Conservation (phyloP, 2,113 vertebrate species). For the Neoarius graeffei region DNA sequence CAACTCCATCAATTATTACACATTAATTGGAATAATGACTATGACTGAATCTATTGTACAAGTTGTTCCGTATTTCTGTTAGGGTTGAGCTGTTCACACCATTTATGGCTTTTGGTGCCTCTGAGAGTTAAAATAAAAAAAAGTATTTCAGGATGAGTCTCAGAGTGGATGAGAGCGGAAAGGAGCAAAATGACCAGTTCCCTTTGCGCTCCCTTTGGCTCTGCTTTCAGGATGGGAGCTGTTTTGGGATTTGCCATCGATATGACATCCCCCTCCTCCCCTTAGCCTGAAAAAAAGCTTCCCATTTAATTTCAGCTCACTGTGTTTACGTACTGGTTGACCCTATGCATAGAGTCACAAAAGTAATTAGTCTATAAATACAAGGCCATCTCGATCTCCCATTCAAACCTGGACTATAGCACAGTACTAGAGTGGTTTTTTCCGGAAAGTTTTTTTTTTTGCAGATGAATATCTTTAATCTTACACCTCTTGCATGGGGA, state of each 20-base stretch:
- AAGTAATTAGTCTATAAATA: conserved; percentile 70
- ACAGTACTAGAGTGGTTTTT: conserved; percentile 70
- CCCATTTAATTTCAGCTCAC: conserved; percentile 50
- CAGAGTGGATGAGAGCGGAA: conserved; percentile 39
- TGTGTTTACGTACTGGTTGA: conserved; percentile 58
- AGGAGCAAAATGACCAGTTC: conserved; percentile 51
- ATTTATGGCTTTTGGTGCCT: conserved; percentile 18
- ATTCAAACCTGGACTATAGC: conserved; percentile 44
- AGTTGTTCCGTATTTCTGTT: background rate
- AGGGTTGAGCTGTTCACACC: background rate
- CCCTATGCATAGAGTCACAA: conserved; percentile 57
- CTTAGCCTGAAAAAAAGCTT: conserved; percentile 33
- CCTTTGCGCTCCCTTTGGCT: conserved; percentile 42
- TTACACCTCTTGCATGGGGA: conserved; percentile 59
- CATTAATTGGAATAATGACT: conserved; percentile 9
- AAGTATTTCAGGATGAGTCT: conserved; percentile 35
- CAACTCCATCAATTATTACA: background rate
- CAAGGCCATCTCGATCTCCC: conserved; percentile 55
- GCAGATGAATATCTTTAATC: conserved; percentile 58
- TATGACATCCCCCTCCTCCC: conserved; percentile 53
- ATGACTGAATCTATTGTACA: background rate
- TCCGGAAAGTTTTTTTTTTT: conserved; percentile 69
- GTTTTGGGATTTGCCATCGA: conserved; percentile 53
- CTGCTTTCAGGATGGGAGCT: conserved; percentile 52
- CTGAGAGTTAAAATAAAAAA: conserved; percentile 21